phyloP scores from a whole-genome alignment of 2,888 invertebrate species.

The Gryllus longicercus region DNA sequence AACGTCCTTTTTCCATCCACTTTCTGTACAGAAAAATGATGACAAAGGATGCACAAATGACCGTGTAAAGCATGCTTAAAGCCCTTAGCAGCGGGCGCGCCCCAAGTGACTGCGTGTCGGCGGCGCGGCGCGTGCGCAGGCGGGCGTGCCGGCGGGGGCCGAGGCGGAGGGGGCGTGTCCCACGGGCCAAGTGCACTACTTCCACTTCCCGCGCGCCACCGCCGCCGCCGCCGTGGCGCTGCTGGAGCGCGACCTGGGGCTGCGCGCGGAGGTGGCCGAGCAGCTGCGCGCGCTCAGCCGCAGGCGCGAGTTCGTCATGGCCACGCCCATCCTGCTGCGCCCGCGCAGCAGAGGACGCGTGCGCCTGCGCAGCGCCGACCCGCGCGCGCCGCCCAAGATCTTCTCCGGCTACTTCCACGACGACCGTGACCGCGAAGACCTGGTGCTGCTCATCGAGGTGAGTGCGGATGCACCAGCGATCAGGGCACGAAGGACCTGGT shows the following conservation, averaged over 20 bases:
- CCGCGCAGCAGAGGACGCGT: constrained; percentile 61
- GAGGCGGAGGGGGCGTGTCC: neutral
- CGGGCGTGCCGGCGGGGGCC: neutral
- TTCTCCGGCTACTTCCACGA: constrained; percentile 90
- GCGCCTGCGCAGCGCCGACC: constrained; percentile 55
- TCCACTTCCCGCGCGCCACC: neutral
- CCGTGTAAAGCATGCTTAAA: no score
- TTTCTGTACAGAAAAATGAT: no score
- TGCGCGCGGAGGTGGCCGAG: neutral
- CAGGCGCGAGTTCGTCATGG: constrained; percentile 71
- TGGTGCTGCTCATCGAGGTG: neutral
- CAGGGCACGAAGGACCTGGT: no score
- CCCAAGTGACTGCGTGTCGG: no score
- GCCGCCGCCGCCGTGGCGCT: neutral
- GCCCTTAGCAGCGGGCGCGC: no score
- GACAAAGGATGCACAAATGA: no score
- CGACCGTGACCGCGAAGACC: constrained; percentile 74
- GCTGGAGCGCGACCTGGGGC: neutral
- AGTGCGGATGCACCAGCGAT: neutral
- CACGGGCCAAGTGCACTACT: neutral
- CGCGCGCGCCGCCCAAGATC: constrained; percentile 76
- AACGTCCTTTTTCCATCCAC: no score
- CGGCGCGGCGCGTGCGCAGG: no score
- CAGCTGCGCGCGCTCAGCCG: constrained; percentile 58
- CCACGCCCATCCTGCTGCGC: constrained; percentile 85